These are phyloP conservation scores for Pycnonotus jocosus DNA, from an alignment of 2,113 vertebrate species.

Conservation along the genomic window DNA sequence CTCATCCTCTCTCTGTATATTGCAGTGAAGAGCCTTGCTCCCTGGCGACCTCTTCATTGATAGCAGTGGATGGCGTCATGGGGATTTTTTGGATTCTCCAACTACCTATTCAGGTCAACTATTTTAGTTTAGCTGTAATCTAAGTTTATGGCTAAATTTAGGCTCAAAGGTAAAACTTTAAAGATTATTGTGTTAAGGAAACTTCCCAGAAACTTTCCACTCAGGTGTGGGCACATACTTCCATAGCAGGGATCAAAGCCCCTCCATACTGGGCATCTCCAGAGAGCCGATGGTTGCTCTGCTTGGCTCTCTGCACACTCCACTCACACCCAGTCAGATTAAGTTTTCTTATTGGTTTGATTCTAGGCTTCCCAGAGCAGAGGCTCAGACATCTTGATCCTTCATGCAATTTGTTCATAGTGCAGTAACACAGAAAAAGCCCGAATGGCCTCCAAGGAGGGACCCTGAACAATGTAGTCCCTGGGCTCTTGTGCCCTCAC, in stretches of 20 bases:
- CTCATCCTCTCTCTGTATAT: not conserved
- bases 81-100: not conserved
- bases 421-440: not conserved
- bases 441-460: not conserved
- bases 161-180: not conserved
- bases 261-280: not conserved
- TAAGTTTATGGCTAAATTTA: not conserved
- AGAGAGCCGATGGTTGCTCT: accelerated
- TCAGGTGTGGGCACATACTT: not conserved
- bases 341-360: not conserved
- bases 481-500: not conserved
- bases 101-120: not conserved
- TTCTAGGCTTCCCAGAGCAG: not conserved
- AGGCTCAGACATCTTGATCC: not conserved
- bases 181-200: not conserved
- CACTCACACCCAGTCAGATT: not conserved
- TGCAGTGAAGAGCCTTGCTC: not conserved
- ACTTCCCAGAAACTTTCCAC: not conserved
- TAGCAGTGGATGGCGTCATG: not conserved
- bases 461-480: not conserved
- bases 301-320: not conserved
- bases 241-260: too few relatives aligned
- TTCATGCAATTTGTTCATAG: not conserved
- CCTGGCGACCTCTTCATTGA: not conserved
- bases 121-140: not conserved